These are phyloP conservation scores for Tiliacea citrago DNA, from an alignment of 2,888 invertebrate genomes.

Conservation along the genomic window DNA sequence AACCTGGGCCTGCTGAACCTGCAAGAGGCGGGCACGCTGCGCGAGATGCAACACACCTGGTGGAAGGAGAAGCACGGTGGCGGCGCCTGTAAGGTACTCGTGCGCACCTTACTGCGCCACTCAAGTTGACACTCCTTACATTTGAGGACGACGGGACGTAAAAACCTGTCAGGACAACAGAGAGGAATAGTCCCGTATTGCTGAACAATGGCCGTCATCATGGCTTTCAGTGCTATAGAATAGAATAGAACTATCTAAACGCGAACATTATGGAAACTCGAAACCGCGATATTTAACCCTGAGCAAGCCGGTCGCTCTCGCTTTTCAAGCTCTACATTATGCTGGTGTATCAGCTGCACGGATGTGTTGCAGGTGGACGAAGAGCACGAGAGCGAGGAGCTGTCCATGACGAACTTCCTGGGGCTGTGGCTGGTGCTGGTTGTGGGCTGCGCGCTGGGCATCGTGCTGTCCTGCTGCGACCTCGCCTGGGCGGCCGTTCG, in stretches of 20 bases:
- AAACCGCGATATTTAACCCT: not conserved
- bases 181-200: not conserved
- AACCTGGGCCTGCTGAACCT: constrained; percentile 95
- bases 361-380: constrained; percentile 74
- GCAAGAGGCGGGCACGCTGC: constrained; percentile 95
- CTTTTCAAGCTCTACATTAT: not conserved
- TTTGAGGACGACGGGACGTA: not conserved
- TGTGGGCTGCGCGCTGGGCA: constrained; percentile 92
- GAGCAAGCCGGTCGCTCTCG: not conserved
- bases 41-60: constrained; percentile 96
- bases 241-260: too few species aligned
- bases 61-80: constrained; percentile 96
- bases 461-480: constrained; percentile 93
- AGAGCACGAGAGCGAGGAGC: constrained; percentile 80
- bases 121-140: not conserved
- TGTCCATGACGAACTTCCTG: constrained; percentile 93
- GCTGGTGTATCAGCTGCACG: not conserved
- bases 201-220: not conserved
- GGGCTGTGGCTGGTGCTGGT: constrained; percentile 95
- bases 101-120: not conserved
- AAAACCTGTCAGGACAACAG: not conserved
- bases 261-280: not conserved
- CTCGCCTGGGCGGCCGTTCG: constrained; percentile 78
- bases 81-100: constrained; percentile 91
- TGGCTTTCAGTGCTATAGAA: not conserved